phyloP scores from a whole-genome alignment of 2,888 invertebrate species.

The Apamea crenata region DNA sequence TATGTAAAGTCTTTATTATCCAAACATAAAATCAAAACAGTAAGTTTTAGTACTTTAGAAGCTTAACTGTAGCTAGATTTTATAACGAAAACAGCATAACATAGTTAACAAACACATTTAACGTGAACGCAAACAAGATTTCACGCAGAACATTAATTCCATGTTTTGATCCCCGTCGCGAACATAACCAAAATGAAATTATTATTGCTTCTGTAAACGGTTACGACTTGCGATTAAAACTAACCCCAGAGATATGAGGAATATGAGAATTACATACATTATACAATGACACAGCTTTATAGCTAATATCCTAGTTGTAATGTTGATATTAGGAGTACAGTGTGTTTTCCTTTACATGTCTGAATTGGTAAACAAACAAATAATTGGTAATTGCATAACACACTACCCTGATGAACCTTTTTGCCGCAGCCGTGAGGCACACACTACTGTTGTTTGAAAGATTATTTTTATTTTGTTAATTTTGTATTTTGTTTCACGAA shows the following conservation, averaged over 20 bases:
- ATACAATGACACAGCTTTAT: conserved; percentile 71
- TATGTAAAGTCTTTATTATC: neutral
- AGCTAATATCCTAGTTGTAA: conserved; percentile 75
- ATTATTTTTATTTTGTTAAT: too few relatives aligned
- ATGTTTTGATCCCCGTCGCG: conserved; percentile 81
- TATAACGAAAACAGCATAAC: conserved; percentile 78
- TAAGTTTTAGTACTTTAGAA: conserved; percentile 13
- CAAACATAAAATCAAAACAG: conserved; percentile 28
- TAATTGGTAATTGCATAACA: neutral
- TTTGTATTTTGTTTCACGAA: too few relatives aligned
- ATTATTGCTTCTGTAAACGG: conserved; percentile 88
- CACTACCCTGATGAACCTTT: neutral
- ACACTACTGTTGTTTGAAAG: too few relatives aligned
- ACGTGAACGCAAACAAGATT: conserved; percentile 78
- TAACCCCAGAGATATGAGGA: conserved; percentile 77
- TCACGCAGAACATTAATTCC: conserved; percentile 78
- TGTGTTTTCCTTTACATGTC: neutral
- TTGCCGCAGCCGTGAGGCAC: too few relatives aligned
- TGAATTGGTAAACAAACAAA: neutral
- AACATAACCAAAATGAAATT: conserved; percentile 84
- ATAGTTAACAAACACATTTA: conserved; percentile 67
- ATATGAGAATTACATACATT: conserved; percentile 64
- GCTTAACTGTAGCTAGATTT: conserved; percentile 66
- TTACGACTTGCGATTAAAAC: conserved; percentile 87
- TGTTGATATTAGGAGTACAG: conserved; percentile 73